phyloP scores from a whole-genome alignment of 2,113 vertebrate genomes.

The Galeopterus variegatus region DNA sequence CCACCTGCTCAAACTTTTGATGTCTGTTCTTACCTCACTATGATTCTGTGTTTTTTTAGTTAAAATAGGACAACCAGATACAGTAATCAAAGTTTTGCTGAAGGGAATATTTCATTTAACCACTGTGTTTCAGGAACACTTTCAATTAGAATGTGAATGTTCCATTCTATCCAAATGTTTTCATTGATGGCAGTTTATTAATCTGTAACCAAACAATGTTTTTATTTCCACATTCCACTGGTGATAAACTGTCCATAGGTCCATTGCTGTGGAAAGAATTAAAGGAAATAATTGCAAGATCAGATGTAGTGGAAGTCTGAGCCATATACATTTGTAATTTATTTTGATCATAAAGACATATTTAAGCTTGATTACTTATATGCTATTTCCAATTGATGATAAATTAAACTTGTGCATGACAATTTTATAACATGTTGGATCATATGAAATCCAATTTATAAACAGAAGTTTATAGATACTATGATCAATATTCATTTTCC shows the following conservation, averaged over 20 bases:
- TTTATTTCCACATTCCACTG: neutral
- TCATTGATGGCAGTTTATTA: neutral
- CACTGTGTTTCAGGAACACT: neutral
- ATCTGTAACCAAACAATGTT: neutral
- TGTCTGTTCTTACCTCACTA: neutral
- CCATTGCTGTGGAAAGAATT: neutral
- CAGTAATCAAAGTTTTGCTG: neutral
- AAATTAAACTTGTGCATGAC: neutral
- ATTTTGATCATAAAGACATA: neutral
- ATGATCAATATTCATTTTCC: neutral
- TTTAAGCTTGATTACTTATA: neutral
- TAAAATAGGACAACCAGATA: neutral
- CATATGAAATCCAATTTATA: neutral
- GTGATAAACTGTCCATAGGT: neutral
- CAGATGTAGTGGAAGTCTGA: neutral
- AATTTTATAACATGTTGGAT: slow-evolving; percentile 1
- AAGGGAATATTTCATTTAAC: neutral
- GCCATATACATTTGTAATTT: neutral
- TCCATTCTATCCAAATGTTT: neutral
- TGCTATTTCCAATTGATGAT: neutral
- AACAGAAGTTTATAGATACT: neutral
- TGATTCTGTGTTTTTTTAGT: neutral
- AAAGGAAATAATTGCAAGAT: neutral
- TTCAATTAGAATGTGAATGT: neutral
- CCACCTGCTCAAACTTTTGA: neutral